phyloP scores from a whole-genome alignment of 2,797 vertebrate species.

The Galagoides demidoff region DNA sequence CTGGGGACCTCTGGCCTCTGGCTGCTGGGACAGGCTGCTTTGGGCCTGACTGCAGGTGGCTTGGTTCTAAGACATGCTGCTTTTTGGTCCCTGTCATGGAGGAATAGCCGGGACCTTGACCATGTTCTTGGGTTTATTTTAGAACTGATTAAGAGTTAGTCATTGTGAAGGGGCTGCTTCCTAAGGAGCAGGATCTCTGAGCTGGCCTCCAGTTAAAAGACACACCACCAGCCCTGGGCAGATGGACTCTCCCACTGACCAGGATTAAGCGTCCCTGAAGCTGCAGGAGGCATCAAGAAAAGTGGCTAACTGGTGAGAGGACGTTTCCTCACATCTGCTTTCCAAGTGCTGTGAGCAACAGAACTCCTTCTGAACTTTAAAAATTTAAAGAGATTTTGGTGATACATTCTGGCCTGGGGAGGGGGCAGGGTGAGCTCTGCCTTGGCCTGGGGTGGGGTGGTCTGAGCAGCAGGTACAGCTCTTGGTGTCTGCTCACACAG shows the following conservation, averaged over 20 bases:
- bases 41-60: not conserved
- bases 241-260: not conserved
- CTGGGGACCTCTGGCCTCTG: not conserved
- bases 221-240: not conserved
- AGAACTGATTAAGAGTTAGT: not conserved
- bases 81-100: not conserved
- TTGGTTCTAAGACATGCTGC: not conserved
- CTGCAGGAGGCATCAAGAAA: not conserved
- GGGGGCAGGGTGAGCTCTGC: not conserved
- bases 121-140: not conserved
- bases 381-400: not conserved
- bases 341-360: not conserved
- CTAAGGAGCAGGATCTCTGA: not conserved
- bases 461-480: not conserved
- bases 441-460: too few species aligned
- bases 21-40: not conserved
- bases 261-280: not conserved
- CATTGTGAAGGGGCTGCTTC: not conserved
- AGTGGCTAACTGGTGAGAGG: not conserved
- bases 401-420: not conserved
- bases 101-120: not conserved
- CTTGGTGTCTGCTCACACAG: not conserved
- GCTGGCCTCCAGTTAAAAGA: not conserved
- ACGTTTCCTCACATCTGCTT: not conserved
- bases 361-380: too few species aligned